A percentile compares a stretch with the other conserved stretches of the same genome.
Conservation (phyloP, 2,888 invertebrate genomes). For the Euzetes globulus region DNA sequence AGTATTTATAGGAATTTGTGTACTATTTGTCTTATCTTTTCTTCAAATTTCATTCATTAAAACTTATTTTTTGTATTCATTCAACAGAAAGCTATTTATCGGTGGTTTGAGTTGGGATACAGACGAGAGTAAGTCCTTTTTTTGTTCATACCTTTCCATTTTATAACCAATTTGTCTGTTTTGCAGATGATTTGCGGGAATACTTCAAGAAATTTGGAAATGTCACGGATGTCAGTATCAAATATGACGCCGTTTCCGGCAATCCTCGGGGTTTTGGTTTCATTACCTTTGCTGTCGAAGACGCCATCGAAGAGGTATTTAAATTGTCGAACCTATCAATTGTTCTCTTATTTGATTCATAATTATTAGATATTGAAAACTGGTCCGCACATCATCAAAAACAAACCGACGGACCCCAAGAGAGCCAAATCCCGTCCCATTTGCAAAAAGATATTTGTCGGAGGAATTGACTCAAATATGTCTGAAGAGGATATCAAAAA, state of each 20-base stretch:
- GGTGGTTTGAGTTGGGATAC: constrained; percentile 98
- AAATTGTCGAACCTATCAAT: not conserved
- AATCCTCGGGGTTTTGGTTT: constrained; percentile 93
- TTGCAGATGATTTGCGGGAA: constrained; percentile 80
- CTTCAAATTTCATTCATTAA: not conserved
- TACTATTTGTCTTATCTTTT: not conserved
- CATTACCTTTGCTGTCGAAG: constrained; percentile 80
- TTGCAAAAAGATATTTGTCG: constrained; percentile 78
- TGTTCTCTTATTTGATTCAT: not conserved
- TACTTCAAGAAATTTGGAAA: constrained; percentile 89
- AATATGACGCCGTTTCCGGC: constrained; percentile 90
- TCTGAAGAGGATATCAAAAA: constrained; percentile 87
- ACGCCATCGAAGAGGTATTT: constrained; percentile 65
- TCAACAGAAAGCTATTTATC: constrained; percentile 91
- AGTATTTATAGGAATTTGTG: constrained; percentile 19
- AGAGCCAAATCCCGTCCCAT: constrained; percentile 90
- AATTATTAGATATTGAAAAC: constrained; percentile 54
- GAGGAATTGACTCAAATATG: constrained; percentile 83
- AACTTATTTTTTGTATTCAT: constrained; percentile 5
- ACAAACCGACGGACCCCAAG: constrained; percentile 71
- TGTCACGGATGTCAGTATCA: constrained; percentile 91
- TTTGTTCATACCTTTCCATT: not conserved
- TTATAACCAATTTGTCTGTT: constrained; percentile 31
- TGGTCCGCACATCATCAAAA: constrained; percentile 82
- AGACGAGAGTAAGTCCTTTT: constrained; percentile 79